Base-by-base conservation (phyloP, 2,797 vertebrate genomes). In the Falco columbarius region DNA sequence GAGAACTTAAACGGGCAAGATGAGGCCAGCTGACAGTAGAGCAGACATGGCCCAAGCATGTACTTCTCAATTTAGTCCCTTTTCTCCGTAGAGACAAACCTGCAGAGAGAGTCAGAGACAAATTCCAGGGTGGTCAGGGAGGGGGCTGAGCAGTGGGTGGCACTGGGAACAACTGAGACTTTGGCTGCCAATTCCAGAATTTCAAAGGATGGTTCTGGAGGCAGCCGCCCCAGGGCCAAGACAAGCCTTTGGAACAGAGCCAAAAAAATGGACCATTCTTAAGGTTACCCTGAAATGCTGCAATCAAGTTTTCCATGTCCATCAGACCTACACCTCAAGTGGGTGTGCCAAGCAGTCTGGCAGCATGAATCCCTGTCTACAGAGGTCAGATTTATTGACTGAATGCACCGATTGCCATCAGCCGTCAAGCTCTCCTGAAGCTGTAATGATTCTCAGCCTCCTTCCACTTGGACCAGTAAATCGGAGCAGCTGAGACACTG, bases 381-480 rank as follows among this genome's bases (percentile, higher is more conserved):
- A 93, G 76, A 85, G 86, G 65, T 72, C 6, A 14, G 75, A 94
- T 94, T 88, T 90, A 95, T 71, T 77, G 82, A 65, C 72, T 86
- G 62, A 93, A 82, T 3, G 23, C 29, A 89, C 27, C 0, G 0
- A 72, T 19, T 72, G 65, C 94, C 87, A 81, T 63, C n/a, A 80
- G 77, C 71, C 70, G 34, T 13, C 67, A 83, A 66, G 63, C 13
- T 40, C 56, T 81, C 81, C 77, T 90, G 76, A 86, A 86, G 82
- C 76, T 86, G 75, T 72, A 81, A 91, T 19, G 55, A 80, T 84
- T 93, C 85, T 86, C 90, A 90, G 80, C 46, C 80, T 94, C 91
- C 54, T 63, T 93, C 75, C 76, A 94, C 71, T 95, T 90, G 86
- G 86, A 86, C 14, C 63, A 95, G 84, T 75, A 85, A 81, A 66